These are phyloP conservation scores for Cydia strobilella DNA, from an alignment of 1,140 invertebrate species.

Conservation along the genomic window DNA sequence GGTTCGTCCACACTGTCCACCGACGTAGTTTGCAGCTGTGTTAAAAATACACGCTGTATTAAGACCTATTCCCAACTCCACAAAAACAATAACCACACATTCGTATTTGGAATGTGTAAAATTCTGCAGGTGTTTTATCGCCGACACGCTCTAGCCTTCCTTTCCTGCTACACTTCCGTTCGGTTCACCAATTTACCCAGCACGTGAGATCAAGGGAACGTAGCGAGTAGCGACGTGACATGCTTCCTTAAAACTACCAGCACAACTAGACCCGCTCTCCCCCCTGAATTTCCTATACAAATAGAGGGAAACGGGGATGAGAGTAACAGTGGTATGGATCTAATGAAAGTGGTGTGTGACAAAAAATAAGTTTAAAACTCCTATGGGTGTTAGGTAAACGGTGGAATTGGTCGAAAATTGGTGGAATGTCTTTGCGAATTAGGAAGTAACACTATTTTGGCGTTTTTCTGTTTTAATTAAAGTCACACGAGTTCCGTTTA, in stretches of 20 bases:
- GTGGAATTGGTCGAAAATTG: slow-evolving; percentile 12
- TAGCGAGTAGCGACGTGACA: slow-evolving; percentile 3
- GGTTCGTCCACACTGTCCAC: no score
- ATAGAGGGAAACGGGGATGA: background rate
- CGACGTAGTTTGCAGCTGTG: no score
- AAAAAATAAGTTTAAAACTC: slow-evolving; percentile 31
- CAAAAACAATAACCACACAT: slow-evolving; percentile 9
- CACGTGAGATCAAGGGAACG: slow-evolving; percentile 23
- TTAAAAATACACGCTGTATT: no score
- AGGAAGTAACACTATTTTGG: slow-evolving; percentile 3
- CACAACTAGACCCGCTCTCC: background rate
- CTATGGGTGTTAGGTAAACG: slow-evolving; percentile 29
- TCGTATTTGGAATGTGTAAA: slow-evolving; percentile 18
- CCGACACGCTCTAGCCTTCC: slow-evolving; percentile 9
- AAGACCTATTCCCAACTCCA: background rate
- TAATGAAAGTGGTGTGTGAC: background rate
- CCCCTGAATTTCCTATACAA: background rate
- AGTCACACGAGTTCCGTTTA: no score
- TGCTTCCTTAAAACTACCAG: slow-evolving; percentile 11
- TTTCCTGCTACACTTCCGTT: slow-evolving; percentile 23
- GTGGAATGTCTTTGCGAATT: slow-evolving; percentile 21
- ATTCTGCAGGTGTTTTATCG: slow-evolving; percentile 30
- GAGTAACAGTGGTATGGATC: background rate
- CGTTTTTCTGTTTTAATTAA: background rate
- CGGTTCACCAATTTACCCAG: slow-evolving; percentile 30